phyloP scores from a whole-genome alignment of 2,797 vertebrate genomes.

The Basileuterus tristriatus region DNA sequence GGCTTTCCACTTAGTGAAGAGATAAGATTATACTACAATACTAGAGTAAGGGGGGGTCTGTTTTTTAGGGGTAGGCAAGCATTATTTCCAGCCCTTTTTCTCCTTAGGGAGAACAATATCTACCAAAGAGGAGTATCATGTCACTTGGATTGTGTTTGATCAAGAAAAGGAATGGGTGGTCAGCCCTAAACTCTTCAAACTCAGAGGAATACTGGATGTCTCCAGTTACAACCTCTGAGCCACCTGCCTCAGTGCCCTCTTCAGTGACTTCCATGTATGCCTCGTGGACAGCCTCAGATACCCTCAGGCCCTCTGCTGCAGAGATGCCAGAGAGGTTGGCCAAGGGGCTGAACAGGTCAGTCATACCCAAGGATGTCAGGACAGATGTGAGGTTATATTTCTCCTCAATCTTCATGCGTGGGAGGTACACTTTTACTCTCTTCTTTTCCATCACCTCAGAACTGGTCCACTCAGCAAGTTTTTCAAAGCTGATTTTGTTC shows the following conservation, averaged over 20 bases:
- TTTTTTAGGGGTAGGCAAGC: background rate
- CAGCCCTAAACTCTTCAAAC: background rate
- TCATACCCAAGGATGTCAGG: slow-evolving; percentile 10
- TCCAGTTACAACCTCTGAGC: background rate
- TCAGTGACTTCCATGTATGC: background rate
- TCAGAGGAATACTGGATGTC: background rate
- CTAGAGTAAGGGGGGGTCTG: background rate
- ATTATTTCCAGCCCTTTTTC: background rate
- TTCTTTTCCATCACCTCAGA: slow-evolving; percentile 64
- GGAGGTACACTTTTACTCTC: slow-evolving; percentile 65
- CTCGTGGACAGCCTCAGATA: background rate
- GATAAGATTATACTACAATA: background rate
- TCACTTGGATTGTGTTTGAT: slow-evolving; percentile 27
- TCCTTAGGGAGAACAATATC: background rate
- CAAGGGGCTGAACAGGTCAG: background rate
- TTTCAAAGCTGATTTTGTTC: slow-evolving; percentile 75
- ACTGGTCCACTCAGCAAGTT: slow-evolving; percentile 77
- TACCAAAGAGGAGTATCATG: slow-evolving; percentile 18
- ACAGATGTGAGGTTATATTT: slow-evolving; percentile 38
- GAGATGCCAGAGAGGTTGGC: slow-evolving; percentile 55
- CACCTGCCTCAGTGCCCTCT: background rate
- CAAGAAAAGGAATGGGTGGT: slow-evolving; percentile 34
- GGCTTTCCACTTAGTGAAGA: background rate
- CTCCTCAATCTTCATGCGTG: slow-evolving; percentile 77
- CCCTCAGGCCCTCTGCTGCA: background rate